These are phyloP conservation scores for Ectobius pallidus DNA, from an alignment of 2,888 invertebrate genomes.

Conservation along the genomic window DNA sequence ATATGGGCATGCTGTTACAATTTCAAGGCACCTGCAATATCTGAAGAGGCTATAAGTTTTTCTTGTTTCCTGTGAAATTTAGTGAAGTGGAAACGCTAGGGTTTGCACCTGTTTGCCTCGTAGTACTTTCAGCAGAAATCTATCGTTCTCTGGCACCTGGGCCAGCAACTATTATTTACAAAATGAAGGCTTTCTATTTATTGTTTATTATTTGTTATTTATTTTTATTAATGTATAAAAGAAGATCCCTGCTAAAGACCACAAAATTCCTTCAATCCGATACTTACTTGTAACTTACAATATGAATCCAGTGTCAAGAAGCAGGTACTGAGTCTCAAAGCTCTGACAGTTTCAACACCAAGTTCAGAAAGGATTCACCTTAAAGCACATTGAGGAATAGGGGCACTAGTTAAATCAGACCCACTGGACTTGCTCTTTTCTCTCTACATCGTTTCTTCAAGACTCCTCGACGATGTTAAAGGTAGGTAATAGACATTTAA, in stretches of 20 bases:
- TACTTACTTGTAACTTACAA: neutral
- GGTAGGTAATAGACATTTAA: neutral
- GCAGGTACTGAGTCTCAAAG: neutral
- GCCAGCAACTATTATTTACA: neutral
- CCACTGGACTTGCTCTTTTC: neutral
- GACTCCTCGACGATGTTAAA: neutral
- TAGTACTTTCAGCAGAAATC: no score
- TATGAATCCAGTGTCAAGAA: neutral
- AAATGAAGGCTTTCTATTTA: neutral
- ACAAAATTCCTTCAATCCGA: neutral
- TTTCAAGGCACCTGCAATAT: no score
- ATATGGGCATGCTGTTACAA: no score
- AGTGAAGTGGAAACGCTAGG: no score
- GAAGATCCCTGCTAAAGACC: neutral
- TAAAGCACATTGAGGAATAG: neutral
- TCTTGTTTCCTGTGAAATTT: no score
- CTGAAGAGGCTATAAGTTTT: no score
- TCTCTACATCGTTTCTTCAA: neutral
- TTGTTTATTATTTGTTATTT: no score
- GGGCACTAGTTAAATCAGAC: neutral
- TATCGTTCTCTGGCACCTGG: neutral
- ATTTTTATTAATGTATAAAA: no score
- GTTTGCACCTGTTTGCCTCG: no score
- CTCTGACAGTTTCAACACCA: neutral
- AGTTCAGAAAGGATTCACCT: neutral